Base-by-base conservation (phyloP, 2,113 vertebrate genomes). In the Eulacestoma nigropectus region DNA sequence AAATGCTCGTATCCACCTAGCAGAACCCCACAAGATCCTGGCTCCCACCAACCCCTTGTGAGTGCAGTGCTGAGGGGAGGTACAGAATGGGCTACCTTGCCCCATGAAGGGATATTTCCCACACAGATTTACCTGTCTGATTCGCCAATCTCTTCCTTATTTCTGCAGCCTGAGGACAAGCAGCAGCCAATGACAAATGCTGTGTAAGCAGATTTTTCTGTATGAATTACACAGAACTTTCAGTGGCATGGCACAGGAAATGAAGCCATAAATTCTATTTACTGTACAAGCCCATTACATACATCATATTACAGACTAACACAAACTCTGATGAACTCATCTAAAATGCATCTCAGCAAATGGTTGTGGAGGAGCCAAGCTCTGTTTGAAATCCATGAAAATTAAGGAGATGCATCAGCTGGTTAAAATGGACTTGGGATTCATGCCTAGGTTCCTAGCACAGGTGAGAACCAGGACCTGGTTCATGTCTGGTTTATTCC, bases 201-300 rank as follows among this genome's bases (percentile, higher is more conserved):
- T 76, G 76, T 0, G 6, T 57, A 53, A 94, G 95, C 87, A 95
- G 90, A 29, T 60, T 93, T 91, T 92, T 70, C 67, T 55, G 21
- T 37, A 84, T 68, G 39, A 94, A 53, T 75, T 39, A 41, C 65
- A 87, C 15, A 57, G 63, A 95, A 55, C 37, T 93, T 87, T 37
- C 72, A 92, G 91, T 87, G 96, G 88, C 76, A 89, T 68, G 56
- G 49, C 33, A 20, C 87, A 95, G 33, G 75, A 96, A 93, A 93
- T 44, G 50, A 95, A 95, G 95, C 42, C 64, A 85, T 91, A 85
- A 64, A 74, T 90, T 91, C 23, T 62, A 74, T 87, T 92, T 91
- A 52, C 93, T 95, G 85, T 75, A 96, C 88, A 67, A 97, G 62
- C 67, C 64, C 46, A 81, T 95, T 87, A 89, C 42, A 42, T 78